Conservation (phyloP, 1,140 invertebrate species). For the Stegodyphus dumicola region DNA sequence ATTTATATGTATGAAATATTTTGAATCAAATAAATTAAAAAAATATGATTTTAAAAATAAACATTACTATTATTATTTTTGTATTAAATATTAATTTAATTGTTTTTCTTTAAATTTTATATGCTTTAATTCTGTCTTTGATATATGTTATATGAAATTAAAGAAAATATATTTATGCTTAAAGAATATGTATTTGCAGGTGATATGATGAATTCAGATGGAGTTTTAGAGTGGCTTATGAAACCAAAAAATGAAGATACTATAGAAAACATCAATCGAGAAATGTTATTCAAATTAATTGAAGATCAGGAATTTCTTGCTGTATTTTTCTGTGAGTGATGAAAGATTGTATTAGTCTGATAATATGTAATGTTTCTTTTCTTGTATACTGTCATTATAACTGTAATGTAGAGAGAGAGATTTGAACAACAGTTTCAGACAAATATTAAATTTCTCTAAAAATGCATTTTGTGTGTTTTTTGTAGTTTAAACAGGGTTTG, state of each 20-base stretch:
- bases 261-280: slow-evolving; percentile 89
- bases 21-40: no score
- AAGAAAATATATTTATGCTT: background rate
- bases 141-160: no score
- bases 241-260: slow-evolving; percentile 93
- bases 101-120: no score
- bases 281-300: slow-evolving; percentile 86
- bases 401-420: background rate
- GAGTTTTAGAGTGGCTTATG: slow-evolving; percentile 90
- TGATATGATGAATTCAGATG: slow-evolving; percentile 82
- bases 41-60: no score
- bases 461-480: background rate
- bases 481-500: no score
- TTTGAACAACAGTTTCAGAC: background rate
- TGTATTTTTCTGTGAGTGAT: slow-evolving; percentile 89
- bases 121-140: no score
- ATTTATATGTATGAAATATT: no score
- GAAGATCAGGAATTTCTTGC: slow-evolving; percentile 92
- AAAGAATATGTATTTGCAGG: slow-evolving; percentile 72
- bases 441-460: background rate
- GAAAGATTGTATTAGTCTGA: no score
- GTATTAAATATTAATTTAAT: no score
- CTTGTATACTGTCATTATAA: background rate
- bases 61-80: no score
- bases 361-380: background rate